A percentile compares a stretch with the other conserved stretches of the same genome.
phyloP scores from a whole-genome alignment of 2,113 vertebrate genomes.

The Phrynocephalus versicolor region DNA sequence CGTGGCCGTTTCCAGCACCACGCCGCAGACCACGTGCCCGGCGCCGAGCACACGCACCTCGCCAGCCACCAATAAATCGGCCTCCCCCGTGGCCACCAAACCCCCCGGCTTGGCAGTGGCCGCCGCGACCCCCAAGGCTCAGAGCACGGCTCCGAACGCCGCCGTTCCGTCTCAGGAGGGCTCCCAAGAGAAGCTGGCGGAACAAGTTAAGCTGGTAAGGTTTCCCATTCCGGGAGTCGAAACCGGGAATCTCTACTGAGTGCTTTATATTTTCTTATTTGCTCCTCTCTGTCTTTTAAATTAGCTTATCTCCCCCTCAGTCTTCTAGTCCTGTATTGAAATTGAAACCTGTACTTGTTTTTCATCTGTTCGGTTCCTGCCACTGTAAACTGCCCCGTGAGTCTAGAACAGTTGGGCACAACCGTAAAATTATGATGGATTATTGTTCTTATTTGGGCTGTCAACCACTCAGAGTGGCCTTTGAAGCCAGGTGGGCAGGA shows the following conservation, averaged over 20 bases:
- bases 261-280: not conserved
- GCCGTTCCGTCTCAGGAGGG: conserved; percentile 79
- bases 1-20: conserved; percentile 68
- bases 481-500: too few relatives aligned
- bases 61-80: conserved; percentile 73
- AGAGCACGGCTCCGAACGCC: conserved; percentile 80
- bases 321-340: not conserved
- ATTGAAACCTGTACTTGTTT: not conserved
- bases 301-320: not conserved
- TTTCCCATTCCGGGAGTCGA: too few relatives aligned
- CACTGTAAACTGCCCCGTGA: not conserved
- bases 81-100: conserved; percentile 85
- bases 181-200: conserved; percentile 91
- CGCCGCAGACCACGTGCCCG: conserved; percentile 75
- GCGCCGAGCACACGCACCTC: conserved; percentile 80
- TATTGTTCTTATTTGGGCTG: too few relatives aligned
- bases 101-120: conserved; percentile 81
- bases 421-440: too few relatives aligned
- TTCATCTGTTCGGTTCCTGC: too few relatives aligned
- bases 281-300: not conserved
- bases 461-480: too few relatives aligned
- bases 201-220: conserved; percentile 92
- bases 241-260: too few relatives aligned
- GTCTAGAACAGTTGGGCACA: not conserved
- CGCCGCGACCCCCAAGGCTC: conserved; percentile 79